These are phyloP conservation scores for Turnix velox DNA, from an alignment of 2,113 vertebrate genomes.

Conservation along the genomic window DNA sequence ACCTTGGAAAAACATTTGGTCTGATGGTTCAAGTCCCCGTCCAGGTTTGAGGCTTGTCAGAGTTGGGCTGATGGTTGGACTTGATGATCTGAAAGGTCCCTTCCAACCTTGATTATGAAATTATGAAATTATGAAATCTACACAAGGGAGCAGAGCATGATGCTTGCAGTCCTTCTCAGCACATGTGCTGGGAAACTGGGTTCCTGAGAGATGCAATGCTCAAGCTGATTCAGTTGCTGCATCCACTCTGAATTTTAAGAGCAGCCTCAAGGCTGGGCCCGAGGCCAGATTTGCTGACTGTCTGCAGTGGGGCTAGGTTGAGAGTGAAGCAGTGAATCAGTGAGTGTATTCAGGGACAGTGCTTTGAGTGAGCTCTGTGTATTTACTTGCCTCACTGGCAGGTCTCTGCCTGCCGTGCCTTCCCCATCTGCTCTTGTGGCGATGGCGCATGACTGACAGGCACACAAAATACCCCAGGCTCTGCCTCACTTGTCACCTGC, in stretches of 20 bases:
- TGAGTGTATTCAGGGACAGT: background rate
- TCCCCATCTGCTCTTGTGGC: slow-evolving; percentile 51
- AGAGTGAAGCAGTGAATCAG: background rate
- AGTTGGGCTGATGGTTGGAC: too few species aligned
- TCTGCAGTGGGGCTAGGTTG: background rate
- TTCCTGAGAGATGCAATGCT: background rate
- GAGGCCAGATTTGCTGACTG: slow-evolving; percentile 47
- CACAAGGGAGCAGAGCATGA: fast-evolving
- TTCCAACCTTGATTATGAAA: too few species aligned
- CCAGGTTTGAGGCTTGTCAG: too few species aligned
- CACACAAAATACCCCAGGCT: slow-evolving; percentile 10
- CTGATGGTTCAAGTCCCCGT: too few species aligned
- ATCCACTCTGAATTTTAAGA: slow-evolving; percentile 43
- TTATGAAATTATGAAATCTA: too few species aligned
- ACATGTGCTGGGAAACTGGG: fast-evolving
- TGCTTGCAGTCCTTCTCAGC: fast-evolving
- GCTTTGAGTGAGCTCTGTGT: slow-evolving; percentile 28
- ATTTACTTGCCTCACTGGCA: background rate
- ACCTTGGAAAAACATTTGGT: background rate
- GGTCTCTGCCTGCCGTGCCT: slow-evolving; percentile 23
- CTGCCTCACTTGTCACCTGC: slow-evolving; percentile 45
- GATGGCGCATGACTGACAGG: slow-evolving; percentile 39
- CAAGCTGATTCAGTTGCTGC: background rate
- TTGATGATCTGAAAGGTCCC: too few species aligned
- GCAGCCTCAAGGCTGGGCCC: slow-evolving; percentile 63